These are phyloP conservation scores for Scomber scombrus DNA, from an alignment of 2,113 vertebrate species.

Conservation along the genomic window DNA sequence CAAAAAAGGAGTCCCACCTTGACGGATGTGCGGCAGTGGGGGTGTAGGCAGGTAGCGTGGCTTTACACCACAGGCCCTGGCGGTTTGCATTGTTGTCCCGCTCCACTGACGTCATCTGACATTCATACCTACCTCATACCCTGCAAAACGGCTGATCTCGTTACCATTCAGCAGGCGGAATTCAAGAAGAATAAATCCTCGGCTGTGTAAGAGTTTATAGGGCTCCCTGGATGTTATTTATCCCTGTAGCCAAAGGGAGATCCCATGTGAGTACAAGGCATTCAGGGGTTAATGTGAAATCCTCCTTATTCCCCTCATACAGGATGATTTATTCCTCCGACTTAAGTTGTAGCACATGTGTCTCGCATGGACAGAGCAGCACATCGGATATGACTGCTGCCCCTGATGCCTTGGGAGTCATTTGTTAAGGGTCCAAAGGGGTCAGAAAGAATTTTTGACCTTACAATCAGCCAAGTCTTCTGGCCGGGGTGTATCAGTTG, in stretches of 20 bases:
- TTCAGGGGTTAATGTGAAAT: conserved; percentile 82
- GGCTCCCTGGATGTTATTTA: conserved; percentile 80
- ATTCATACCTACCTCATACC: conserved; percentile 71
- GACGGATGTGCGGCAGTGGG: conserved; percentile 47
- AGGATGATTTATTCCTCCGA: conserved; percentile 80
- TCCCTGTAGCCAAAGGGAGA: conserved; percentile 75
- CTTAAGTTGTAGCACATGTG: conserved; percentile 85
- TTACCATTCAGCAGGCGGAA: conserved; percentile 74
- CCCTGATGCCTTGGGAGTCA: conserved; percentile 70
- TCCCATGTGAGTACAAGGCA: conserved; percentile 80
- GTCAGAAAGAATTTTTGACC: conserved; percentile 66
- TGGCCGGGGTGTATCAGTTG: conserved; percentile 31
- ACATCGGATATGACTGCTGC: conserved; percentile 79
- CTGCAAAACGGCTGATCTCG: conserved; percentile 73
- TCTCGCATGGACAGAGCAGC: conserved; percentile 74
- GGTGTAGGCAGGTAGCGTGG: conserved; percentile 55
- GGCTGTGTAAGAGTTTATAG: conserved; percentile 72
- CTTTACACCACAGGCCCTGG: conserved; percentile 46
- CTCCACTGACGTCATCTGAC: conserved; percentile 69
- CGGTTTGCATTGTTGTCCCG: conserved; percentile 55
- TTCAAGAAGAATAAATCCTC: conserved; percentile 75
- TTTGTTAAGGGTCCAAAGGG: conserved; percentile 73
- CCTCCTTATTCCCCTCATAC: conserved; percentile 81
- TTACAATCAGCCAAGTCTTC: conserved; percentile 62
- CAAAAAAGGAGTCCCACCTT: conserved; percentile 58